A percentile compares a stretch with the other conserved stretches of the same genome.
These are phyloP conservation scores for Daboia siamensis DNA, from an alignment of 2,113 vertebrate species.

Conservation along the genomic window DNA sequence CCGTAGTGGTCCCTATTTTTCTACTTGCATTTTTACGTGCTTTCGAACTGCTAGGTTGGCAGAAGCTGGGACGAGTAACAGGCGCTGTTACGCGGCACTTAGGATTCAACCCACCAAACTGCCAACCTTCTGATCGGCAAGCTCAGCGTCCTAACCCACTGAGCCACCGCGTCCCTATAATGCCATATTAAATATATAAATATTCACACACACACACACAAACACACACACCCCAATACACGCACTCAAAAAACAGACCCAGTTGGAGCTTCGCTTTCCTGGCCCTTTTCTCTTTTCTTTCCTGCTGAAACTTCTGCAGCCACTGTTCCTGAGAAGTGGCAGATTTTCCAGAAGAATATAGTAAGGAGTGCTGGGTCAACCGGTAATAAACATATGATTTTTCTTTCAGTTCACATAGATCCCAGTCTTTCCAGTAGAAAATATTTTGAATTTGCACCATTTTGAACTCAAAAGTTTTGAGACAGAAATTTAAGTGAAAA, in stretches of 20 bases:
- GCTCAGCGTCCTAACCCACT: too few relatives aligned
- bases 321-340: not conserved
- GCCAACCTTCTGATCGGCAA: too few relatives aligned
- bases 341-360: not conserved
- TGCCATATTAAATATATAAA: not conserved
- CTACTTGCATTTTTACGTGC: too few relatives aligned
- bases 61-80: too few relatives aligned
- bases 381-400: not conserved
- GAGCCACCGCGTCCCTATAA: not conserved
- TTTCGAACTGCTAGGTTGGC: too few relatives aligned
- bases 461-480: not conserved
- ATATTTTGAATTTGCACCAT: not conserved
- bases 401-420: not conserved
- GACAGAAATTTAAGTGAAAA: not conserved
- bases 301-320: not conserved
- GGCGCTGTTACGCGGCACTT: too few relatives aligned
- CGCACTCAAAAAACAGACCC: not conserved
- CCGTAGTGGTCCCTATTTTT: too few relatives aligned
- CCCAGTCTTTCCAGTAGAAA: not conserved
- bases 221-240: not conserved
- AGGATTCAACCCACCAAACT: too few relatives aligned
- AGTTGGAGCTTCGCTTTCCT: too few relatives aligned
- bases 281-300: not conserved
- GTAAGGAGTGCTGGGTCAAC: not conserved
- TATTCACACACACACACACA: not conserved